Base-by-base conservation (phyloP, 2,888 invertebrate species). In the Cheilosia vulpina region DNA sequence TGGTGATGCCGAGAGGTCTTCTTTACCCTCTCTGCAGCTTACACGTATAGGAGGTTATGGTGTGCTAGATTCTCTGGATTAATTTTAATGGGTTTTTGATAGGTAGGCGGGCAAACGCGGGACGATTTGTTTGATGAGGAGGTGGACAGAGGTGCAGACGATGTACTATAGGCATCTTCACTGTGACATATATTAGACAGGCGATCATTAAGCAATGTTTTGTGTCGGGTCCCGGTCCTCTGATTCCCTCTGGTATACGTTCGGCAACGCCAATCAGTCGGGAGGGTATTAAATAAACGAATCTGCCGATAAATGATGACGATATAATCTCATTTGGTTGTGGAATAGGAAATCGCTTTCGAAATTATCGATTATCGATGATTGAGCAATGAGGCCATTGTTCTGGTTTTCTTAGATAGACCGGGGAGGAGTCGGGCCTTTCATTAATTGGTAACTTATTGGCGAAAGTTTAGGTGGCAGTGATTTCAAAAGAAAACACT, bases 31-130 rank as follows among this genome's bases (percentile, higher is more conserved):
- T 34, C 4, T n/a, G 6, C 47, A 27, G 45, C 71, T 45, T 73
- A 15, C 19, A 43, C 7, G 47, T 7, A 19, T 38, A 31, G 1
- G 43, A n/a, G 17, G n/a, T 21, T 21, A 17, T 31, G 41, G 62
- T 76, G 85, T 81, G 68, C 76, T 85, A 85, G 84, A 80, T 85
- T 76, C 75, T 71, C 6, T 68, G 80, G 84, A 85, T 85, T 85
- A 80, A 80, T 85, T 85, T 85, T 85, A 85, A 85, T 85, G 85
- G 80, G 66, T 76, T 80, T 85, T 80, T 80, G 83, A 85, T 76
- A 66, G 85, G 85, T 85, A 81, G 85, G 81, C 76, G 85, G 85
- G 77, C 58, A 58, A 50, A 34, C 43, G 53, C 34, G 27, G 76
- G 41, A 65, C 58, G 50, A 77, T 66, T 81, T 77, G 17, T 7